phyloP scores from a whole-genome alignment of 2,797 vertebrate species.

The Scomberomorus guttatus region DNA sequence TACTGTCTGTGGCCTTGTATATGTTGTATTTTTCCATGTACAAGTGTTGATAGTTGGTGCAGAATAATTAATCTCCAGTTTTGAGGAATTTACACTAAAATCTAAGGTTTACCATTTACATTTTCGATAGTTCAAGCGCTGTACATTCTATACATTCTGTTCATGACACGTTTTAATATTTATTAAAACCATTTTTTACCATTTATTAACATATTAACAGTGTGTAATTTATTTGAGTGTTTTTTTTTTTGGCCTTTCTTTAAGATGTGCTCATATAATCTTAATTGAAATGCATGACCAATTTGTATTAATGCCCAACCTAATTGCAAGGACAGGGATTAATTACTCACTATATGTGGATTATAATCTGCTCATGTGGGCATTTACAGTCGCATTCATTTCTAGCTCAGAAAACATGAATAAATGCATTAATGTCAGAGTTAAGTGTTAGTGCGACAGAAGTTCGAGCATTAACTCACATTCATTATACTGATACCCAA shows the following conservation, averaged over 20 bases:
- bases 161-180: neutral
- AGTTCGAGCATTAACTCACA: neutral
- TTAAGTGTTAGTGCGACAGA: conserved; percentile 16
- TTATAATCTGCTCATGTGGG: conserved; percentile 34
- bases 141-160: neutral
- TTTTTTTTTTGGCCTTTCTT: conserved; percentile 17
- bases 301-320: conserved; percentile 13
- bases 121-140: neutral
- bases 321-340: conserved; percentile 25
- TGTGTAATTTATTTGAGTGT: conserved; percentile 32
- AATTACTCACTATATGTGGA: conserved; percentile 19
- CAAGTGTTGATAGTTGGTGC: too few species aligned
- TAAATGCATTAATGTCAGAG: conserved; percentile 15
- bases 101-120: too few species aligned
- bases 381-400: conserved; percentile 1
- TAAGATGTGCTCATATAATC: conserved; percentile 24
- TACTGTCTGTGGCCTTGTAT: too few species aligned
- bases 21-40: too few species aligned
- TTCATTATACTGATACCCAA: conserved; percentile 17
- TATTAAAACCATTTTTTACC: too few species aligned
- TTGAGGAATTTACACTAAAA: too few species aligned
- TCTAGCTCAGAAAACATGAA: conserved; percentile 1
- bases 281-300: conserved; percentile 34
- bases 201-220: conserved; percentile 6
- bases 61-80: too few species aligned